Conservation (phyloP, 2,797 vertebrate species). For the Triplophysa yarkandensis region DNA sequence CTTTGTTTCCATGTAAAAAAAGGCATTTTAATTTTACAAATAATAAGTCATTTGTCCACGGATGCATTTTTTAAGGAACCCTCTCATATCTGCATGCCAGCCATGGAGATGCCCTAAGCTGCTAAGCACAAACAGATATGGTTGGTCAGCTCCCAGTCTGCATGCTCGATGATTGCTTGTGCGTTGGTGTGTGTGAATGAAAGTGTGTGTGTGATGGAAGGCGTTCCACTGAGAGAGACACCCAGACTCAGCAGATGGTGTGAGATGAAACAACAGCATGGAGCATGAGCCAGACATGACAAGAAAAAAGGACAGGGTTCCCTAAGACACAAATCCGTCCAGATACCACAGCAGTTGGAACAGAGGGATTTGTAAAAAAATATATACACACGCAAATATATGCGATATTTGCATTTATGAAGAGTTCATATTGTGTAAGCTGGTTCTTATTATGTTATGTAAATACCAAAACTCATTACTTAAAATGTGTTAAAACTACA, state of each 20-base stretch:
- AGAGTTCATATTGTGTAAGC: not conserved
- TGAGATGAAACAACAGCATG: constrained; percentile 76
- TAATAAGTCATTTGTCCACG: constrained; percentile 7
- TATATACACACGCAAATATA: not conserved
- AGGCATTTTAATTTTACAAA: not conserved
- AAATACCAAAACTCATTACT: not conserved
- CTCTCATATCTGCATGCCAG: not conserved
- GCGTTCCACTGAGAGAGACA: constrained; percentile 66
- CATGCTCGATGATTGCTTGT: constrained; percentile 36
- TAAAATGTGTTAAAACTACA: not conserved
- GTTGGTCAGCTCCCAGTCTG: constrained; percentile 7
- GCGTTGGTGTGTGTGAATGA: constrained; percentile 32
- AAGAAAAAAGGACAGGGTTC: constrained; percentile 38
- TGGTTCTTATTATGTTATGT: too few species aligned
- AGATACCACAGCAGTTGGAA: constrained; percentile 34
- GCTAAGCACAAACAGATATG: constrained; percentile 7
- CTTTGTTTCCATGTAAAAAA: not conserved
- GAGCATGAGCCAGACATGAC: constrained; percentile 51
- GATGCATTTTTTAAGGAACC: constrained; percentile 3
- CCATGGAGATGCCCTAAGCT: constrained; percentile 20
- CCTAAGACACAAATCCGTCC: constrained; percentile 31
- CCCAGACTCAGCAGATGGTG: constrained; percentile 76
- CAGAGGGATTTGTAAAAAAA: constrained; percentile 6
- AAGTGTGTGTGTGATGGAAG: constrained; percentile 41
- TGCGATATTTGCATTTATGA: not conserved